phyloP scores from a whole-genome alignment of 2,888 invertebrate genomes.

The Acrobasis repandana region DNA sequence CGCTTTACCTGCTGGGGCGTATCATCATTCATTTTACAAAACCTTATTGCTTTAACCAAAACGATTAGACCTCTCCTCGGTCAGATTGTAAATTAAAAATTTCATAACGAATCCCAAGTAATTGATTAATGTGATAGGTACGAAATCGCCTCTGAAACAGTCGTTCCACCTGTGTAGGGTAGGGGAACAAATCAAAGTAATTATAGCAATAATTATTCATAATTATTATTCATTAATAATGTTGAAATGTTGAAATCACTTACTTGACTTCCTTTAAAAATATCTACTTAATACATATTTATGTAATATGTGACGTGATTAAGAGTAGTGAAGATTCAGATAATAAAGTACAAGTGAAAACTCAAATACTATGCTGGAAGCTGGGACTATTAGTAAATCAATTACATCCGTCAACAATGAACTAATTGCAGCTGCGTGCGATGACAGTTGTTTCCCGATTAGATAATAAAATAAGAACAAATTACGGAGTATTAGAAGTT shows the following conservation, averaged over 20 bases:
- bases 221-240: too few species aligned
- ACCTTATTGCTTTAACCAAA: conserved; percentile 61
- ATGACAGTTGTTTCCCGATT: conserved; percentile 6
- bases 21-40: conserved; percentile 67
- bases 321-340: background rate
- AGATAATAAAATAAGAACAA: background rate
- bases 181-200: conserved; percentile 61
- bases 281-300: too few species aligned
- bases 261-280: too few species aligned
- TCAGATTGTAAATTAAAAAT: conserved; percentile 60
- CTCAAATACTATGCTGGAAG: background rate
- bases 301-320: background rate
- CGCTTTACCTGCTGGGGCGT: conserved; percentile 65
- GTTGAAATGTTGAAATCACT: too few species aligned
- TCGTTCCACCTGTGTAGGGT: conserved; percentile 46
- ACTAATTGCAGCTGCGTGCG: background rate
- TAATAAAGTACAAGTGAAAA: background rate
- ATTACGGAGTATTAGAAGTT: conserved; percentile 1
- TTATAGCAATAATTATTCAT: conserved; percentile 46
- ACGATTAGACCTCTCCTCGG: conserved; percentile 48
- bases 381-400: background rate
- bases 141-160: conserved; percentile 57
- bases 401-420: background rate
- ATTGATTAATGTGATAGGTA: conserved; percentile 75
- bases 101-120: conserved; percentile 62